Conservation (phyloP, 2,797 vertebrate species). For the Cercopithecus neglectus region DNA sequence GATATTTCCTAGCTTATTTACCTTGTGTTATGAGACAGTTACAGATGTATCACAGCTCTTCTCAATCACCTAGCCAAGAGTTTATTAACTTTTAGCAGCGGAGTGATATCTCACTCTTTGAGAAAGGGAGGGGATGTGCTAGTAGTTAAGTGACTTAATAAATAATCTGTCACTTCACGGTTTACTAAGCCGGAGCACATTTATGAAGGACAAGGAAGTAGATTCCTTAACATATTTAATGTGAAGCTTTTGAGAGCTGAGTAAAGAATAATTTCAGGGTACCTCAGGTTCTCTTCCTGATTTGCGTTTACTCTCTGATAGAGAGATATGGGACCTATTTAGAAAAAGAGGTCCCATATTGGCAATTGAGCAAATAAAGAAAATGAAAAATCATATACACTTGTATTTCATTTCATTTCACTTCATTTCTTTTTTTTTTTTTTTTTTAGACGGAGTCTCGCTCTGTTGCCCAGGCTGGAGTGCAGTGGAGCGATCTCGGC, state of each 20-base stretch:
- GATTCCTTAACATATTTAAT: background rate
- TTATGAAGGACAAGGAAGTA: background rate
- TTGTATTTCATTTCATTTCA: background rate
- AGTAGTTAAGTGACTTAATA: conserved; percentile 50
- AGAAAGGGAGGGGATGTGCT: background rate
- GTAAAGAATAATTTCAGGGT: background rate
- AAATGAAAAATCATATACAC: background rate
- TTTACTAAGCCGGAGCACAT: background rate
- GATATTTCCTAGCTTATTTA: background rate
- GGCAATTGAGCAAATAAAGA: background rate
- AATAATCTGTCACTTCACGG: conserved; percentile 26
- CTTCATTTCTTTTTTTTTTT: background rate
- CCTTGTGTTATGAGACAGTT: background rate
- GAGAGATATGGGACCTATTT: background rate
- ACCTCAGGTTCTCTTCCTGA: background rate
- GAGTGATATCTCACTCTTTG: conserved; percentile 18
- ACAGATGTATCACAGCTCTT: background rate
- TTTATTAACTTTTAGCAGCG: conserved; percentile 4
- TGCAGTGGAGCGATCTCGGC: too few relatives aligned
- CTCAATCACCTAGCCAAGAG: background rate
- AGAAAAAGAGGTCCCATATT: background rate
- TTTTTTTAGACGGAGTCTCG: too few relatives aligned
- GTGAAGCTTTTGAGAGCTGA: background rate
- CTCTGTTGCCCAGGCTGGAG: too few relatives aligned
- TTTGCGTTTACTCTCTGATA: background rate